A percentile compares a stretch with the other conserved stretches of the same genome.
These are phyloP conservation scores for Ispidina lecontei DNA, from an alignment of 2,797 vertebrate genomes.

Conservation along the genomic window DNA sequence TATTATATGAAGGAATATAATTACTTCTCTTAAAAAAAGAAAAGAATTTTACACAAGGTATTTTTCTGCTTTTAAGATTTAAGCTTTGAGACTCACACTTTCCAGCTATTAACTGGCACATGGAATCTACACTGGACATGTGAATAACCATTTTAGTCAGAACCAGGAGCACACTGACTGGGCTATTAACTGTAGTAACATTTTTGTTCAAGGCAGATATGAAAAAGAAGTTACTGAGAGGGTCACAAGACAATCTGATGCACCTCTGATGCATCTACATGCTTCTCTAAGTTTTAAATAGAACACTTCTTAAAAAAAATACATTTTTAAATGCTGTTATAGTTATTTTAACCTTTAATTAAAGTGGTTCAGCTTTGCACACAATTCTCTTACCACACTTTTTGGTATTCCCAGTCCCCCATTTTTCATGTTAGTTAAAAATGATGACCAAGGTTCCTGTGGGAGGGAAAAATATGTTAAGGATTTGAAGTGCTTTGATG, in stretches of 20 bases:
- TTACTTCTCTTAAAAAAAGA: neutral
- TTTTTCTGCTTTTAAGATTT: neutral
- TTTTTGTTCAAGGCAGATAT: neutral
- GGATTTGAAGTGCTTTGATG: neutral
- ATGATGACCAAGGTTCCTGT: slow-evolving; percentile 89
- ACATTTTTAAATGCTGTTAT: neutral
- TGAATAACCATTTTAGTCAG: neutral
- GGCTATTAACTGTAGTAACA: neutral
- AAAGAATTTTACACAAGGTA: neutral
- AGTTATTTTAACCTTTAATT: neutral
- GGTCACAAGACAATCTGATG: neutral
- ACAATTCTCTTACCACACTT: slow-evolving; percentile 73
- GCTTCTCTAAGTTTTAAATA: neutral
- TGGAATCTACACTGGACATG: neutral
- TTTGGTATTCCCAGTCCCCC: slow-evolving; percentile 19
- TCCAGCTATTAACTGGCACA: neutral
- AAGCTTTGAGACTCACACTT: neutral
- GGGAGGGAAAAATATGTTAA: neutral
- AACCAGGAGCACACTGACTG: neutral
- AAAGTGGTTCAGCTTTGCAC: neutral
- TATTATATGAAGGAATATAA: neutral
- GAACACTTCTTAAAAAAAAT: neutral
- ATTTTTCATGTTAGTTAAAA: slow-evolving; percentile 76
- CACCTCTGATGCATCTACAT: neutral
- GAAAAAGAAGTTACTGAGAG: too few relatives aligned